phyloP scores from a whole-genome alignment of 1,140 invertebrate species.

The Drosophila asahinai region DNA sequence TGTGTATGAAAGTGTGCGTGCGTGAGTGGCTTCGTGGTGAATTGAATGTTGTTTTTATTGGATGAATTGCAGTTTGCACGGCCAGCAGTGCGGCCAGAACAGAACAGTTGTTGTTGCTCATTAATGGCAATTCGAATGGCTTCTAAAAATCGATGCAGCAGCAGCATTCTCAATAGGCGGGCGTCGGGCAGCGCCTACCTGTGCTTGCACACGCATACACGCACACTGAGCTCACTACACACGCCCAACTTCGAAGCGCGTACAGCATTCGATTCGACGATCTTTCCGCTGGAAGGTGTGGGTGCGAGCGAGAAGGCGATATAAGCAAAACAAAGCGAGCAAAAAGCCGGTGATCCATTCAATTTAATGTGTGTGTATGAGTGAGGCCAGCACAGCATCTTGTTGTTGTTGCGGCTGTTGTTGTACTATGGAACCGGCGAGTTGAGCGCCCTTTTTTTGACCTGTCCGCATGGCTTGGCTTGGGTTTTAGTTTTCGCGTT shows the following conservation, averaged over 20 bases:
- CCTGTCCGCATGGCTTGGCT: constrained; percentile 69
- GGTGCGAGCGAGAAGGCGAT: constrained; percentile 59
- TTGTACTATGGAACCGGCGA: constrained; percentile 67
- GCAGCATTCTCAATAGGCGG: constrained; percentile 29
- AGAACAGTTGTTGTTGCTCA: constrained; percentile 18
- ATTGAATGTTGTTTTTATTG: constrained; percentile 61
- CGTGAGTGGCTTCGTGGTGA: constrained; percentile 46
- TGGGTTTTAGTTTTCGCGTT: constrained; percentile 54
- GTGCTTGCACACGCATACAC: constrained; percentile 22
- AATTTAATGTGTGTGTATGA: constrained; percentile 24
- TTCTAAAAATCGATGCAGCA: constrained; percentile 54
- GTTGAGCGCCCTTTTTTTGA: constrained; percentile 77
- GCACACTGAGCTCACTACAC: constrained; percentile 27
- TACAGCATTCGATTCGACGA: constrained; percentile 52
- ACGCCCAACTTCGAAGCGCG: constrained; percentile 45
- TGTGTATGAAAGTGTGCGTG: constrained; percentile 11
- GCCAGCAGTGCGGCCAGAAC: constrained; percentile 24
- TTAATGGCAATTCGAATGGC: constrained; percentile 55
- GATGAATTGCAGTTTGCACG: constrained; percentile 30
- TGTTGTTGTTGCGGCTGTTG: constrained; percentile 30
- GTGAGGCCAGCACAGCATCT: constrained; percentile 73
- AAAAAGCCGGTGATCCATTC: constrained; percentile 83
- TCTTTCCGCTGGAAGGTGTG: constrained; percentile 33
- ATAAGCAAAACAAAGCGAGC: constrained; percentile 76
- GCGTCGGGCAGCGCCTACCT: constrained; percentile 31